Conservation (phyloP, 2,113 vertebrate species). For the Lamprologus speciosus region DNA sequence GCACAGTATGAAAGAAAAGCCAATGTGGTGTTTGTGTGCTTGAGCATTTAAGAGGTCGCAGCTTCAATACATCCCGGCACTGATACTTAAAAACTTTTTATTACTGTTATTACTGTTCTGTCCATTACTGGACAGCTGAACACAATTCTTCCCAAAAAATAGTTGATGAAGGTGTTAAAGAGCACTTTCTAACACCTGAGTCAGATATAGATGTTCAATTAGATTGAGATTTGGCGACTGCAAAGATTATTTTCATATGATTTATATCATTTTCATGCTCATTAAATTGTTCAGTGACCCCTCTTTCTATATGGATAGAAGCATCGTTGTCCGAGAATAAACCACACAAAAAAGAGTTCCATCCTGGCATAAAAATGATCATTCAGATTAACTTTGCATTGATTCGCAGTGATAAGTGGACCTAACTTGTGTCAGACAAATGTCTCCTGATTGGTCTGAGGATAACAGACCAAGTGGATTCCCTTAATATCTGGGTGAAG, state of each 20-base stretch:
- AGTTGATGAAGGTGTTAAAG: neutral
- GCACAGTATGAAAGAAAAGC: neutral
- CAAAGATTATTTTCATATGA: neutral
- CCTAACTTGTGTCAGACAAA: neutral
- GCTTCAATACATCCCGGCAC: neutral
- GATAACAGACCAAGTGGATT: neutral
- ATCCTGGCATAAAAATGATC: neutral
- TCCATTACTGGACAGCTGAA: neutral
- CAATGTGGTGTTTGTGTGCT: neutral
- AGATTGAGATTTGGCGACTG: neutral
- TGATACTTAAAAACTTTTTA: neutral
- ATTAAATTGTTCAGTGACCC: neutral
- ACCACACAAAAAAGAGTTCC: neutral
- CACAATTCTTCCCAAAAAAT: neutral
- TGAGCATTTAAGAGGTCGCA: neutral
- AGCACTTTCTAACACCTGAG: neutral
- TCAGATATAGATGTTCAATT: neutral
- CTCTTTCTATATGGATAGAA: neutral
- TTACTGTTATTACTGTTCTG: neutral
- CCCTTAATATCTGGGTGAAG: neutral
- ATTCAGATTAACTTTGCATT: neutral
- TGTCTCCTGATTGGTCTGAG: neutral
- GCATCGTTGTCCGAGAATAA: accelerated
- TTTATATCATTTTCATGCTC: neutral
- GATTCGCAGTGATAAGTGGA: neutral